phyloP scores from a whole-genome alignment of 2,797 vertebrate genomes.

The Dromococcyx pavoninus region DNA sequence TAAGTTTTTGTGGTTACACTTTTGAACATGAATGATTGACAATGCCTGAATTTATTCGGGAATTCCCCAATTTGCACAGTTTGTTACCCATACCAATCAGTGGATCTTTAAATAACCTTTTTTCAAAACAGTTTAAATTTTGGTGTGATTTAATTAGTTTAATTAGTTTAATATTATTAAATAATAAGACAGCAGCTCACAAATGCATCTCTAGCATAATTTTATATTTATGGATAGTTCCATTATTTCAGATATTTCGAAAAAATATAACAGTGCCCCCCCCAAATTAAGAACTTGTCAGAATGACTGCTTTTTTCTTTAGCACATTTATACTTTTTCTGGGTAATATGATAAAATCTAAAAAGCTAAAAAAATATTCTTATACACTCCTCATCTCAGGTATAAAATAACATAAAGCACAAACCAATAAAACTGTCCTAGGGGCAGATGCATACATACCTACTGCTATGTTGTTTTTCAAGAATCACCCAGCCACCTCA shows the following conservation, averaged over 20 bases:
- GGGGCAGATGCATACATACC: background rate
- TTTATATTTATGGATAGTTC: background rate
- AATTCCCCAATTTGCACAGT: background rate
- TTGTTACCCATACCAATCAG: background rate
- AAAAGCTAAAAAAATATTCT: background rate
- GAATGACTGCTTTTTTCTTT: background rate
- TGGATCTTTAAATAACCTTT: background rate
- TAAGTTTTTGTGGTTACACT: background rate
- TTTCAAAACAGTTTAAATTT: background rate
- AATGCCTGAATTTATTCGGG: background rate
- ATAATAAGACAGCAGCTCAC: background rate
- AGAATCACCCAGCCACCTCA: background rate
- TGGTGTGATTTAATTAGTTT: background rate
- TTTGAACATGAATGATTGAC: background rate
- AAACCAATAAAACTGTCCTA: background rate
- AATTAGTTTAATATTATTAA: background rate
- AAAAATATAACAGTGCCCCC: background rate
- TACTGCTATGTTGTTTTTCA: background rate
- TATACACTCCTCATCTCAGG: background rate
- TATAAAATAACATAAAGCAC: background rate
- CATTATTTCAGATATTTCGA: background rate
- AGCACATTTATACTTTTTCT: background rate
- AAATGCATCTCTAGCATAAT: background rate
- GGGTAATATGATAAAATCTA: background rate
- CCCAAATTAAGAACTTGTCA: background rate